phyloP scores from a whole-genome alignment of 1,140 invertebrate species.

The Papilio polytes region DNA sequence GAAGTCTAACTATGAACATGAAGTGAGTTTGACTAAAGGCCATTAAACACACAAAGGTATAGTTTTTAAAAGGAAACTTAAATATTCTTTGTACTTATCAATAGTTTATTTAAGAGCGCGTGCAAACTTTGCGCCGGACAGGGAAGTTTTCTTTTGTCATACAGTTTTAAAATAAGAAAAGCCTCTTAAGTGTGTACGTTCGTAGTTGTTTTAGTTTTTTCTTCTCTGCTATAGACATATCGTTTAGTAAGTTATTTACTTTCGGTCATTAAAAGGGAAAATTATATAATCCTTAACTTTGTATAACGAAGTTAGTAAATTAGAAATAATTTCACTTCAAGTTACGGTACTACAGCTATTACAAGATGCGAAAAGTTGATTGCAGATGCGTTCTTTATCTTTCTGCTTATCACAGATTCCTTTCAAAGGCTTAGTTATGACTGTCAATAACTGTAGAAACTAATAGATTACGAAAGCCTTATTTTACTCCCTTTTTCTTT shows the following conservation, averaged over 20 bases:
- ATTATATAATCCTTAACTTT: neutral
- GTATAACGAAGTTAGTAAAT: neutral
- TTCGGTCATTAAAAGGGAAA: neutral
- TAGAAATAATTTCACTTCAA: neutral
- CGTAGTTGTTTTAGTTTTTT: neutral
- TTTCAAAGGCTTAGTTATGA: too few relatives aligned
- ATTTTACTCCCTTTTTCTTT: too few relatives aligned
- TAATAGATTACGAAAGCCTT: too few relatives aligned
- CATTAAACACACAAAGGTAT: constrained; percentile 19
- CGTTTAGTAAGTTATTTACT: neutral
- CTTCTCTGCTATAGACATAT: neutral
- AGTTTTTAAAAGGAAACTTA: constrained; percentile 15
- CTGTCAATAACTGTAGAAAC: too few relatives aligned
- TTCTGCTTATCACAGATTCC: too few relatives aligned
- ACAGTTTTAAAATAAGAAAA: constrained; percentile 26
- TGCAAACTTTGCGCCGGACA: constrained; percentile 16
- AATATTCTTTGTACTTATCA: constrained; percentile 16
- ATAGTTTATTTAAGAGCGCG: constrained; percentile 12
- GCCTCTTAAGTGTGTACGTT: neutral
- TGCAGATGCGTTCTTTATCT: too few relatives aligned
- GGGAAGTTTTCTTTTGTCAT: constrained; percentile 9
- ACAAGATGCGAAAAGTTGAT: neutral
- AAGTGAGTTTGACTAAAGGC: constrained; percentile 21
- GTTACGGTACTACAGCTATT: too few relatives aligned
- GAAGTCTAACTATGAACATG: neutral